Evolutionary conservation across 2,113 vertebrate species (phyloP), one percentile per base, ranked within the genome.

Genomic region (Cricetomys ansorgei): DNA sequence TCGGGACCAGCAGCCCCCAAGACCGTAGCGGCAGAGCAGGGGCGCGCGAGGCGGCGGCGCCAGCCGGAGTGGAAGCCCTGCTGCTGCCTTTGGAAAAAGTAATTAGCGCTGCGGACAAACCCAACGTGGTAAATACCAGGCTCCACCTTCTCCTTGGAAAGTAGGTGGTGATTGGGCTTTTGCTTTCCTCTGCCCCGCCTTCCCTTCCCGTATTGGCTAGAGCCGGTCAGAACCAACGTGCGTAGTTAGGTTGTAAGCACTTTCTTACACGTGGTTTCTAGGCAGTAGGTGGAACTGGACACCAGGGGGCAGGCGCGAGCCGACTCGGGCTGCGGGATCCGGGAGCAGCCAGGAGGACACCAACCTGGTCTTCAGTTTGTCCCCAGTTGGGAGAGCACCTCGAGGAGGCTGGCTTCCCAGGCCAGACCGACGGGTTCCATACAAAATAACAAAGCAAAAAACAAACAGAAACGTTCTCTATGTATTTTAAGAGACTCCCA

Each of bases 231-330:
- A 81, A 5, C 95, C 87, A 87, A 97, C 73, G 93, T 94, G 79
- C 97, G 96, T 96, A 92, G 98, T 92, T 72, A 98, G 98, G 98
- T 97, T 97, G 98, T 94, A 92, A 95, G 97, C 95, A 95, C 69
- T 97, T 97, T 97, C 97, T 97, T 98, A 98, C 99, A 99, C 99
- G 99, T 99, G 99, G 98, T 99, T 97, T 98, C 96, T 93, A 92
- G 93, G 97, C 96, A 98, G 96, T 94, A 86, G 73, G 87, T 8
- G 15, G 34, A 1, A 62, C 7, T 2, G 1, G 87, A 72, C 98
- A 62, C 94, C 91, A 96, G 98, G 96, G 94, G 98, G 98, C 98
- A 98, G 92, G n/a, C 81, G 75, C 81, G 86, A 92, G 94, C 89
- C 81, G 23, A 34, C 45, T 50, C 15, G 13, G 29, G 4, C 27